phyloP scores from a whole-genome alignment of 2,888 invertebrate genomes.

The Dexiosoma caninum region DNA sequence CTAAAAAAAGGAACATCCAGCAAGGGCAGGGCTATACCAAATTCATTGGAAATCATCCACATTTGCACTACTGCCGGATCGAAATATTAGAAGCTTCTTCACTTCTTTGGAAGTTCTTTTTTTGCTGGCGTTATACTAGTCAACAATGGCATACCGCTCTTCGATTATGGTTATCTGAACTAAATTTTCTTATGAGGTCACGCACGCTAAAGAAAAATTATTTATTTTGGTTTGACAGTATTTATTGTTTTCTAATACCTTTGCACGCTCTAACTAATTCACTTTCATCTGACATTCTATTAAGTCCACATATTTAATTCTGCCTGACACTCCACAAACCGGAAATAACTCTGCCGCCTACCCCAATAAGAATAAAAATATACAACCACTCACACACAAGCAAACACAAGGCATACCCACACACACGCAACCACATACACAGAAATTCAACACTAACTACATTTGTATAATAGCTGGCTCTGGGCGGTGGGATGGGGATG shows the following conservation, averaged over 20 bases:
- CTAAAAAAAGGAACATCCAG: too few relatives aligned
- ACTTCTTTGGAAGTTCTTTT: too few relatives aligned
- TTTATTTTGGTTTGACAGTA: too few relatives aligned
- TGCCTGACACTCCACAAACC: not conserved
- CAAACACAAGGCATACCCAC: not conserved
- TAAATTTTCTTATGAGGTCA: too few relatives aligned
- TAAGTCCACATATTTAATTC: not conserved
- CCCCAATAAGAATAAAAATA: slow-evolving; percentile 6
- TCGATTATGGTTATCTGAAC: too few relatives aligned
- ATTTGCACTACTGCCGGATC: too few relatives aligned
- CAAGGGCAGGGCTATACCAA: too few relatives aligned
- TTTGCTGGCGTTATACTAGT: too few relatives aligned
- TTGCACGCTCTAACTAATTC: not conserved
- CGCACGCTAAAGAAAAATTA: too few relatives aligned
- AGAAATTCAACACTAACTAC: not conserved
- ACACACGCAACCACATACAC: not conserved
- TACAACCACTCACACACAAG: not conserved
- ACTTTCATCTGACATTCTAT: not conserved
- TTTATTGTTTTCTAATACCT: not conserved
- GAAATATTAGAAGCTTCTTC: too few relatives aligned
- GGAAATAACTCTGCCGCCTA: slow-evolving; percentile 12
- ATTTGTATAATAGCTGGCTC: not conserved
- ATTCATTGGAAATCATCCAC: too few relatives aligned
- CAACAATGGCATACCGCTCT: too few relatives aligned
- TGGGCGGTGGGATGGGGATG: not conserved